Conservation (phyloP, 2,797 vertebrate genomes). For the Hephaestus fuliginosus region DNA sequence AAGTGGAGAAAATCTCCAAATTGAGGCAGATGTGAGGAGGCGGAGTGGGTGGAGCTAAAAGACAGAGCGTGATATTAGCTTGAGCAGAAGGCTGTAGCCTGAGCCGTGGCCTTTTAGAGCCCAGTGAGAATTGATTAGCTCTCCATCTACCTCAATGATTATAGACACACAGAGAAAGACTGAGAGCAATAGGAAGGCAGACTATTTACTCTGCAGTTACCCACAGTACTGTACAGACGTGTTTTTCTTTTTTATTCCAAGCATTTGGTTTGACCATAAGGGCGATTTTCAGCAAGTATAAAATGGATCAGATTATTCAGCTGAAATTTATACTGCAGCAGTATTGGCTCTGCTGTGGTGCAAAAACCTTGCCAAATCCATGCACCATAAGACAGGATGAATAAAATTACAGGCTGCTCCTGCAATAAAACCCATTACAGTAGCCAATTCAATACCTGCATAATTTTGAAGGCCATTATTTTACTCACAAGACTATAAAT, state of each 20-base stretch:
- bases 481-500: neutral
- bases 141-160: constrained; percentile 50
- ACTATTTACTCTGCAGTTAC: constrained; percentile 26
- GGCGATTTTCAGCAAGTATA: constrained; percentile 21
- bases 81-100: constrained; percentile 53
- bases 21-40: constrained; percentile 53
- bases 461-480: neutral
- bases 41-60: constrained; percentile 54
- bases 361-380: constrained; percentile 34
- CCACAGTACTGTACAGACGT: constrained; percentile 6
- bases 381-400: constrained; percentile 11
- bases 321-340: constrained; percentile 43
- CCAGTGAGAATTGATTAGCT: constrained; percentile 71
- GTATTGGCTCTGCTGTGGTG: constrained; percentile 21
- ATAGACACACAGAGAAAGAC: constrained; percentile 23
- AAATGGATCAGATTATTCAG: constrained; percentile 51
- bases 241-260: constrained; percentile 20
- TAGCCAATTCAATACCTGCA: neutral
- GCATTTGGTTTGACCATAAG: constrained; percentile 29
- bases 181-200: constrained; percentile 18
- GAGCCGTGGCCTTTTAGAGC: constrained; percentile 61
- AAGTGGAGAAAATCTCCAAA: constrained; percentile 21
- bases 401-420: constrained; percentile 20
- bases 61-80: constrained; percentile 69
- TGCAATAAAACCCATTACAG: constrained; percentile 21